Percentiles rank a stretch among this genome's conserved stretches.
Evolutionary conservation across 2,113 vertebrate genomes (phyloP).

Genomic region (Varanus salvator): DNA sequence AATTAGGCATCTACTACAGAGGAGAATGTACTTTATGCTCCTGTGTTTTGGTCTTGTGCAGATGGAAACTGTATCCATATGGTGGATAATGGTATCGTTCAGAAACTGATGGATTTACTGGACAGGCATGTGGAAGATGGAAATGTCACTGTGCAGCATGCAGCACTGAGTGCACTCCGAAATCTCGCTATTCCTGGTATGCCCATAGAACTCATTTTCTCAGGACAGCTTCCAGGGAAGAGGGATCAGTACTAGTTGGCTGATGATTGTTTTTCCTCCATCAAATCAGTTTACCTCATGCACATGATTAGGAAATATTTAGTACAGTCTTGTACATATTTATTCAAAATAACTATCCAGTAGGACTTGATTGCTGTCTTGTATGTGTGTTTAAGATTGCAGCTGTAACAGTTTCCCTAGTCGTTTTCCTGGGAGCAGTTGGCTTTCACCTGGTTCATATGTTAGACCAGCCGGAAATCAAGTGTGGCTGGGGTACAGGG

Average conservation of each 20-base stretch:
- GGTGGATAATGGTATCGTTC: slow-evolving; percentile 96
- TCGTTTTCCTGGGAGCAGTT: not conserved
- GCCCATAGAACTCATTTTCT: not conserved
- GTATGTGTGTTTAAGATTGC: not conserved
- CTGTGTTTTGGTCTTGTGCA: slow-evolving; percentile 60
- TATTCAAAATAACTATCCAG: not conserved
- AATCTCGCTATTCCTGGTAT: slow-evolving; percentile 98
- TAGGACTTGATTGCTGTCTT: not conserved
- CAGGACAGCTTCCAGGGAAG: not conserved
- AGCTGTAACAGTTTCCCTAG: not conserved
- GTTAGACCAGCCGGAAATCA: not conserved
- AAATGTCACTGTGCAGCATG: slow-evolving; percentile 96
- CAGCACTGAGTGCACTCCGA: slow-evolving; percentile 93
- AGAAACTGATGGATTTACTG: slow-evolving; percentile 92
- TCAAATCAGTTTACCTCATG: not conserved
- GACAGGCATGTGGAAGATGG: slow-evolving; percentile 94
- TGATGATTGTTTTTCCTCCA: not conserved
- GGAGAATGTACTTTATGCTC: not conserved
- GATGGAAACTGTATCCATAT: slow-evolving; percentile 99
- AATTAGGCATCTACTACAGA: not conserved
- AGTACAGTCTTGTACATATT: not conserved
- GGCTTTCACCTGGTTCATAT: not conserved
- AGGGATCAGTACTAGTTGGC: not conserved
- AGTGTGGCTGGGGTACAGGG: not conserved
- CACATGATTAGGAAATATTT: not conserved